A percentile compares a stretch with the other conserved stretches of the same genome.
These are phyloP conservation scores for Lithobates sylvaticus DNA, from an alignment of 2,797 vertebrate species.

Conservation along the genomic window DNA sequence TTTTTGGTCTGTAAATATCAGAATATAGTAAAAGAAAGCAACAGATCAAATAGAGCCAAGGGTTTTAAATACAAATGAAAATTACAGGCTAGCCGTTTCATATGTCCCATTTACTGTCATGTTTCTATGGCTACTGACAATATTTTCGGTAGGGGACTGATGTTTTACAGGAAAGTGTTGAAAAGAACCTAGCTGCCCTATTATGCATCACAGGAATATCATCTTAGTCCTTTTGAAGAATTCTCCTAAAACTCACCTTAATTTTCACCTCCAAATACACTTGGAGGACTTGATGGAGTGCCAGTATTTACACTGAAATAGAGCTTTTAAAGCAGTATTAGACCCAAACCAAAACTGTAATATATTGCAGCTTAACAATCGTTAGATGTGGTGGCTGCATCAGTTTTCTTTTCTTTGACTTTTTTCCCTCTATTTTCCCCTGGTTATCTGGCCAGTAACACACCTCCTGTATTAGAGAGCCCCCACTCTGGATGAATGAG, in stretches of 20 bases:
- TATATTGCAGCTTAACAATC: too few relatives aligned
- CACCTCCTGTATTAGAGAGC: too few relatives aligned
- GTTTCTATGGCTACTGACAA: constrained; percentile 43
- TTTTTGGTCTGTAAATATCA: not conserved
- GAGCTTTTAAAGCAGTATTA: not conserved
- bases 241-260: not conserved
- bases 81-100: constrained; percentile 21
- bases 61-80: constrained; percentile 15
- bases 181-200: constrained; percentile 2
- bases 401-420: too few relatives aligned
- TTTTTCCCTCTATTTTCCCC: too few relatives aligned
- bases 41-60: not conserved
- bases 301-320: not conserved
- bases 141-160: constrained; percentile 14
- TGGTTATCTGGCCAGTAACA: too few relatives aligned
- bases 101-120: constrained; percentile 22
- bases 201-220: constrained; percentile 13
- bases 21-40: not conserved
- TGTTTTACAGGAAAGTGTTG: constrained; percentile 11
- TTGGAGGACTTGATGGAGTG: not conserved
- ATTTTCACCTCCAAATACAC: constrained; percentile 6
- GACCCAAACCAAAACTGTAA: too few relatives aligned
- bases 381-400: too few relatives aligned
- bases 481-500: too few relatives aligned
- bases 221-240: constrained; percentile 6